Conservation (phyloP, 1,140 invertebrate genomes). For the Cherax quadricarinatus region DNA sequence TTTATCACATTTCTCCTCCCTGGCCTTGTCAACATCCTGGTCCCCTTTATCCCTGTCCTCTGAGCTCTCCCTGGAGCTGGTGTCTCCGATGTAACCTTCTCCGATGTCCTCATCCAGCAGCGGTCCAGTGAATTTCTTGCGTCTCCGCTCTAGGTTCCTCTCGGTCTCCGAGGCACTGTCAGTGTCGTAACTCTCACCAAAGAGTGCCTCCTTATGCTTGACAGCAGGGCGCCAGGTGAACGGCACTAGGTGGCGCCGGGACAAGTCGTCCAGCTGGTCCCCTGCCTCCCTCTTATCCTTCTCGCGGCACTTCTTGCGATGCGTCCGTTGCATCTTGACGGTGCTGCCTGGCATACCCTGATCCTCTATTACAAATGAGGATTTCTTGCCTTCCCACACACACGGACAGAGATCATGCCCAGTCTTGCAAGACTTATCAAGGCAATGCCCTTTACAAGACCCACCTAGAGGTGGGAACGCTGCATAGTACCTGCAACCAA, state of each 20-base stretch:
- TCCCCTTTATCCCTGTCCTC: constrained; percentile 63
- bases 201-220: constrained; percentile 45
- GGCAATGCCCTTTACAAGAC: constrained; percentile 48
- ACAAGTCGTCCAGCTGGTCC: constrained; percentile 24
- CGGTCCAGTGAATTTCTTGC: constrained; percentile 59
- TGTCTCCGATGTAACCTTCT: constrained; percentile 62
- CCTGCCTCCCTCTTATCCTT: constrained; percentile 55
- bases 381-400: constrained; percentile 53
- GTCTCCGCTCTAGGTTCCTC: constrained; percentile 33
- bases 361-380: constrained; percentile 16
- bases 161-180: constrained; percentile 61
- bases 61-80: constrained; percentile 62
- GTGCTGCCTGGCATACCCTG: constrained; percentile 31
- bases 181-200: constrained; percentile 48
- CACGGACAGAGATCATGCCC: constrained; percentile 54
- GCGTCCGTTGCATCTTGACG: constrained; percentile 49
- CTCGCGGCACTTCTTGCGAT: constrained; percentile 59
- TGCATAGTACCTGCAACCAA: constrained; percentile 54
- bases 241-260: constrained; percentile 42
- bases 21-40: constrained; percentile 44
- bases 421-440: constrained; percentile 53
- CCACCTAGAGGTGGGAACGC: constrained; percentile 65
- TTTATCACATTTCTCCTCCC: constrained; percentile 46
- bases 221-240: constrained; percentile 40
- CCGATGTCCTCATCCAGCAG: constrained; percentile 63